Evolutionary conservation across 2,888 invertebrate genomes (phyloP), one percentile per base, ranked within the genome.

Genomic region (Melitaea athalia): DNA sequence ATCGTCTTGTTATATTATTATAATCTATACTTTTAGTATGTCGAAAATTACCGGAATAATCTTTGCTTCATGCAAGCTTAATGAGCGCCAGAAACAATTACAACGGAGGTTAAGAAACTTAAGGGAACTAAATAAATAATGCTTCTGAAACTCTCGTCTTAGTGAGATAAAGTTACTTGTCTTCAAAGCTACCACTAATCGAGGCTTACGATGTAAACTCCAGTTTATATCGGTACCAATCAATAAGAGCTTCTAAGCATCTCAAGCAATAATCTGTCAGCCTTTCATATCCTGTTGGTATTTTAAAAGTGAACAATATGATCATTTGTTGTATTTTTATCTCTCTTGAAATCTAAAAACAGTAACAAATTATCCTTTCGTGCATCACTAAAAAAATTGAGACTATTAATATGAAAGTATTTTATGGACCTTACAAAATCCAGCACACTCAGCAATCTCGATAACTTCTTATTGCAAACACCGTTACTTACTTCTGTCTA

Each of bases 81-180:
- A 75, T 68, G 64, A 66, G 60, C 52, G 55, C 72, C 65, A 64
- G 62, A 67, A 70, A 66, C 66, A 73, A 71, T 69, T 66, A 74
- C 69, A 70, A 65, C 64, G 66, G 73, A 69, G 78, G 77, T 78
- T 80, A 81, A 79, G 78, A 78, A 76, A 76, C 76, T 87, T 84
- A 85, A 82, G 80, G 79, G 81, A 69, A 74, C 66, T 73, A 69
- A 65, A 64, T 74, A 72, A 73, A 72, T 74, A 72, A 74, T 73
- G 70, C 68, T 64, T 69, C 63, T 61, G 61, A 74, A 71, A 74
- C 71, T 71, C 71, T 53, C 63, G 69, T 63, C 71, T 71, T 67
- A 68, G 66, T 67, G 67, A 67, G 73, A 73, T 75, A 71, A 72
- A 72, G 73, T 74, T 73, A 55, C 65, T 68, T 65, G 68, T 68